phyloP scores from a whole-genome alignment of 30 jellyfish, hydroid and myxozoan species.

The Aurelia aurita complex sp. Pacific region DNA sequence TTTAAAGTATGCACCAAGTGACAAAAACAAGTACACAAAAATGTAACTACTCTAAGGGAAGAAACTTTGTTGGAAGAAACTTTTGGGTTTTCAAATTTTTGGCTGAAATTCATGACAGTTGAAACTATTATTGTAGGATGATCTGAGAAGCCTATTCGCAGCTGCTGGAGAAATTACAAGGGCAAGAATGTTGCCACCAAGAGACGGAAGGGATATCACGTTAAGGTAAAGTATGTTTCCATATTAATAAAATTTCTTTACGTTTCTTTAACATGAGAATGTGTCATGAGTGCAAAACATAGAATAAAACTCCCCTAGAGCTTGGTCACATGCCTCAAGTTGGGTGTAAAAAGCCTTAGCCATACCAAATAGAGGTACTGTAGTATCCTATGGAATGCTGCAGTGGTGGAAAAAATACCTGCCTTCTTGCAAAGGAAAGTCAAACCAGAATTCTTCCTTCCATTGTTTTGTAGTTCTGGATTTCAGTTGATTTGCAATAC shows the following conservation, averaged over 20 bases:
- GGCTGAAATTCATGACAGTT: background rate
- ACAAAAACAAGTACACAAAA: background rate
- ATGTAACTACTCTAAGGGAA: too few species aligned
- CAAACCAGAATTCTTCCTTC: too few species aligned
- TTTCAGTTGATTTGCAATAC: too few species aligned
- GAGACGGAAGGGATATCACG: conserved; percentile 87
- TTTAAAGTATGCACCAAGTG: background rate
- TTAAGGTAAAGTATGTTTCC: conserved; percentile 46
- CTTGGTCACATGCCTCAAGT: background rate
- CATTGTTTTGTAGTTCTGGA: too few species aligned
- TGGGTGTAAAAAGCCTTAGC: background rate
- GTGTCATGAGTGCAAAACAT: too few species aligned
- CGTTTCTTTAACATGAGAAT: background rate
- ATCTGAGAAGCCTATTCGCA: conserved; percentile 37
- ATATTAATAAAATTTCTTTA: background rate
- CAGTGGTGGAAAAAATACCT: too few species aligned
- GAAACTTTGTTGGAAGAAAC: too few species aligned
- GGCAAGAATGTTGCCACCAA: conserved; percentile 75
- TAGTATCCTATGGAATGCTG: too few species aligned
- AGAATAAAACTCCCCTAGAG: background rate
- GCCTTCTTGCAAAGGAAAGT: too few species aligned
- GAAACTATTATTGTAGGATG: conserved; percentile 45
- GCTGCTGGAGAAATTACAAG: conserved; percentile 63
- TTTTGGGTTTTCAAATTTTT: too few species aligned
- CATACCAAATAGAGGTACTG: too few species aligned